These are phyloP conservation scores for Diploscapter pachys DNA, from an alignment of 1,140 invertebrate genomes.

Conservation along the genomic window DNA sequence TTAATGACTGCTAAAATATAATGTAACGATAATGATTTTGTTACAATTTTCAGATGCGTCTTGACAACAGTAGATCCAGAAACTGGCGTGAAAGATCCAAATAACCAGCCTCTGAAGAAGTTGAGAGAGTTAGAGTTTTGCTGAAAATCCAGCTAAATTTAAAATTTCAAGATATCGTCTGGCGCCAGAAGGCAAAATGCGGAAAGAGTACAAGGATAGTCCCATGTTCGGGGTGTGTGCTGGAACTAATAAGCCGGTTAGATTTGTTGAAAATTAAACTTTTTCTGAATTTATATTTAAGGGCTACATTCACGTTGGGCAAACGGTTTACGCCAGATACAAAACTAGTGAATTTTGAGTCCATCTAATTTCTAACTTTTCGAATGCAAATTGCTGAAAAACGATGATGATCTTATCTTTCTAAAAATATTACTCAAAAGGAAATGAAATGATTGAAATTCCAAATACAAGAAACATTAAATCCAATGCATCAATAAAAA, in stretches of 20 bases:
- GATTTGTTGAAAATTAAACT: background rate
- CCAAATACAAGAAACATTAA: no score
- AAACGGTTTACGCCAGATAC: constrained; percentile 19
- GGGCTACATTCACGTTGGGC: constrained; percentile 18
- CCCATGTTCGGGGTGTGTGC: constrained; percentile 13
- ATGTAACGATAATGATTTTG: background rate
- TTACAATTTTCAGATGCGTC: background rate
- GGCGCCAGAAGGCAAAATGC: constrained; percentile 4
- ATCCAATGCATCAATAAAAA: no score
- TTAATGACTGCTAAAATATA: background rate
- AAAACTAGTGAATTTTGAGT: background rate
- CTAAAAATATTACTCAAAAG: no score
- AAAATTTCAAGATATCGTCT: background rate
- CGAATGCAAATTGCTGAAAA: no score
- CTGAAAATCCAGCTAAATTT: background rate
- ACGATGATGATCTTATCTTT: no score
- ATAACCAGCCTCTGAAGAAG: background rate
- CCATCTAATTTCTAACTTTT: no score
- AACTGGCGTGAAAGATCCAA: background rate
- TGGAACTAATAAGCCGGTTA: background rate
- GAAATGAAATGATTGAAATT: no score
- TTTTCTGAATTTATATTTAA: constrained; percentile 5
- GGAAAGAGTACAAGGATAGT: background rate
- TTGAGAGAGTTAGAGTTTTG: background rate
- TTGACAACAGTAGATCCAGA: background rate